Evolutionary conservation across 1,140 invertebrate species (phyloP).

Genomic region (Chymomyza costata): DNA sequence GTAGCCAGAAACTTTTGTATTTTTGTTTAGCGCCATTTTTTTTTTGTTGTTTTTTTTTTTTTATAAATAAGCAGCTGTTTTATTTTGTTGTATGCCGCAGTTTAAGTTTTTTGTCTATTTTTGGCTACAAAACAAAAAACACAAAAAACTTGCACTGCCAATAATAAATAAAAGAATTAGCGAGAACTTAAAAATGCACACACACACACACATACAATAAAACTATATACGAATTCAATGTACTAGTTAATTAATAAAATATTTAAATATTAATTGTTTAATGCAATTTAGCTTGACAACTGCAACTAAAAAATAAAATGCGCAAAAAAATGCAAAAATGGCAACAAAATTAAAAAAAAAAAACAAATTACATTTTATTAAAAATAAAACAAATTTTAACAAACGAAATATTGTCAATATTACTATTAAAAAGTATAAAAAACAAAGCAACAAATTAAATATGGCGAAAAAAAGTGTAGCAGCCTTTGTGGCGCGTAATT

Average conservation of each 20-base stretch:
- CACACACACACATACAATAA: constrained; percentile 12
- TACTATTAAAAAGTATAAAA: constrained; percentile 2
- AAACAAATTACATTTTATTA: constrained; percentile 1
- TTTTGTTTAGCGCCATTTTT: constrained; percentile 4
- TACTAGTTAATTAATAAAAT: constrained; percentile 54
- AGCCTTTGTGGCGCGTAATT: neutral
- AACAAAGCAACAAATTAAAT: constrained; percentile 4
- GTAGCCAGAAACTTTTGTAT: neutral
- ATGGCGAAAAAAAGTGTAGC: constrained; percentile 4
- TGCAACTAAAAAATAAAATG: constrained; percentile 20
- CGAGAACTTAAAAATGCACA: constrained; percentile 9
- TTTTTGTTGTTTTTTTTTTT: neutral
- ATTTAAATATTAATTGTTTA: constrained; percentile 50
- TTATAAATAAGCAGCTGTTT: too few relatives aligned
- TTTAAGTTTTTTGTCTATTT: constrained; percentile 20
- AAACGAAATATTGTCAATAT: constrained; percentile 11
- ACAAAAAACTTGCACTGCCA: constrained; percentile 62
- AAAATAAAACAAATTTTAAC: constrained; percentile 2
- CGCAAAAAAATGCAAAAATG: constrained; percentile 16
- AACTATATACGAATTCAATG: constrained; percentile 31
- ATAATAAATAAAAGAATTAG: constrained; percentile 23
- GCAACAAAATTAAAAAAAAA: constrained; percentile 21
- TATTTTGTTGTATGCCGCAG: too few relatives aligned
- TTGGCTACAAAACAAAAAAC: constrained; percentile 10
- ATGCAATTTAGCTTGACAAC: constrained; percentile 46